Base-by-base conservation (phyloP, 2,888 invertebrate species). In the Acronicta alni region DNA sequence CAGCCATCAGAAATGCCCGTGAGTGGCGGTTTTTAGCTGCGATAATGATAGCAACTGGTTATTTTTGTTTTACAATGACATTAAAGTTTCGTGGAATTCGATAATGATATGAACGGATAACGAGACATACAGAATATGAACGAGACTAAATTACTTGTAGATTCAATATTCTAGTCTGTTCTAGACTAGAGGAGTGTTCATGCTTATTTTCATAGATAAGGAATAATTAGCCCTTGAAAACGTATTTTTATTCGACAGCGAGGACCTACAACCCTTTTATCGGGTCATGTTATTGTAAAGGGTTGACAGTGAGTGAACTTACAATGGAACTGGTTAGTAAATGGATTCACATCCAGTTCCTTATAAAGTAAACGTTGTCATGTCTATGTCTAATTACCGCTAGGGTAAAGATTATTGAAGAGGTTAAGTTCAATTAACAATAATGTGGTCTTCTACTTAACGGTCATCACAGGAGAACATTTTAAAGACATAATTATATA, bases 11-110 rank as follows among this genome's bases (percentile, higher is more conserved):
- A 68, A 66, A 73, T 67, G 74, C 47, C 57, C 61, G 65, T 79
- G 79, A 77, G 77, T 77, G 70, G 77, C 74, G 61, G 69, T 77
- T 77, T 77, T 77, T 71, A 74, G 57, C 63, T 65, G 64, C 56
- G 64, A 56, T 77, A 79, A 77, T 77, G 79, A 73, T 72, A 72
- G 74, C 61, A 48, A 67, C 63, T 61, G 74, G 74, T 79, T 77
- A 77, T 74, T 79, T 79, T 74, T 72, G 65, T 77, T 76, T 69
- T 72, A 77, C 61, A 65, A 61, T 72, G 52, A 55, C 62, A 62
- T 77, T 71, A 48, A 67, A 73, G 62, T 70, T 75, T 58, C 47
- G 47, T 53, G 59, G 69, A 60, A 75, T 76, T 65, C 54, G 44
- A 75, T 77, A 70, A 75, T 74, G 57, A 55, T 73, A 57, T 61